Conservation (phyloP, 1,140 invertebrate genomes). For the Cecropterus lyciades region DNA sequence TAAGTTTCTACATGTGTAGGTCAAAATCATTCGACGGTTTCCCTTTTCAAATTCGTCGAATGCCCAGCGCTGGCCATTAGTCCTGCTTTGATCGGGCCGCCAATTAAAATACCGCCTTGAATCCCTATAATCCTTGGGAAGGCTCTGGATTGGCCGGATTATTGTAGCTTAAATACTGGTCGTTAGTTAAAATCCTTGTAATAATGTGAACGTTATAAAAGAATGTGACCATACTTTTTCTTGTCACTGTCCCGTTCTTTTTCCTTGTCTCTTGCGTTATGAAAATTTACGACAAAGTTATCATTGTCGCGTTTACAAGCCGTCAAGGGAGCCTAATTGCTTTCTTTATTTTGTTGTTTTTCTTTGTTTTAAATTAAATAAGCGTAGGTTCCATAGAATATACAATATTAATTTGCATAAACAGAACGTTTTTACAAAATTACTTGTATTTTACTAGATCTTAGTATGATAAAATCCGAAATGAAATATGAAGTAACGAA, state of each 20-base stretch:
- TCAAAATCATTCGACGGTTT: constrained; percentile 14
- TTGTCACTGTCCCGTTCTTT: not conserved
- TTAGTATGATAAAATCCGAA: no score
- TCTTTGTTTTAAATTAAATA: no score
- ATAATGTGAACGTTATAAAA: constrained; percentile 32
- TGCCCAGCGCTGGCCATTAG: constrained; percentile 32
- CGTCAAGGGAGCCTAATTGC: no score
- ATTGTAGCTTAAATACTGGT: constrained; percentile 35
- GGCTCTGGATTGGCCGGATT: constrained; percentile 40
- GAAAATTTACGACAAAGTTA: constrained; percentile 10
- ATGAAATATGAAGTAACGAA: no score
- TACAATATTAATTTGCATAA: no score
- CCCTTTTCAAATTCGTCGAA: constrained; percentile 47
- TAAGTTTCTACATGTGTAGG: constrained; percentile 7
- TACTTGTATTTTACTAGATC: no score
- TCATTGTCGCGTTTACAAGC: no score
- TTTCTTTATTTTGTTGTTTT: no score
- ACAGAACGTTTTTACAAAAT: no score
- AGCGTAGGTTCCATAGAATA: no score
- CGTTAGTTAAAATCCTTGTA: constrained; percentile 29
- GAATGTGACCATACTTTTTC: constrained; percentile 14
- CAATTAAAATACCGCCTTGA: constrained; percentile 58
- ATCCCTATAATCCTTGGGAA: constrained; percentile 40
- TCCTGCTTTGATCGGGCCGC: constrained; percentile 53
- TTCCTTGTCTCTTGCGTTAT: not conserved